Base-by-base conservation (phyloP, 2,888 invertebrate genomes). In the Heteropelma amictum region DNA sequence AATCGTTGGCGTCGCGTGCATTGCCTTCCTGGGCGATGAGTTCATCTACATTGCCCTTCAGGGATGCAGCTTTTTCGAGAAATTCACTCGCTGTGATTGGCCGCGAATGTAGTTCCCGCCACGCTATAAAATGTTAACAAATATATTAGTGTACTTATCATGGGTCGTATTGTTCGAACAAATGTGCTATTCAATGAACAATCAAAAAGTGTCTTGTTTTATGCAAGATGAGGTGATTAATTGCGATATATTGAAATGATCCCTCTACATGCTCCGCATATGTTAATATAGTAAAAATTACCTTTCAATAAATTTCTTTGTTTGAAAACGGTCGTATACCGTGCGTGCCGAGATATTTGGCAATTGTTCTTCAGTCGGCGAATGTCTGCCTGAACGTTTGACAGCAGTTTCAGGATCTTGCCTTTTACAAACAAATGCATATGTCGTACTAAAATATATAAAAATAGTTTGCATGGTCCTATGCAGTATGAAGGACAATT, bases 21-120 rank as follows among this genome's bases (percentile, higher is more conserved):
- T 40, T 10, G 8, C 2, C 7, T 17, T 56, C 58, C 23, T 10
- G 8, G 7, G 42, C 67, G 5, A 72, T 61, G 8, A 67, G 30
- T 0, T 35, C 3, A 1, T 47, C 42, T 3, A 70, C 63, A 10
- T 63, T 45, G 1, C 70, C 70, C 17, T 70, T 54, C 4, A 70
- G 12, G 1, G 61, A 28, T 7, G 72, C 67, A 3, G 72, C 72
- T 23, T 68, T 72, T 1, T 53, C 54, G 1, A 72, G 10, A 8
- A 72, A 72, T 14, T 68, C 72, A 1, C 17, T 8, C 5, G 60
- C 17, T 0, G 58, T 61, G 0, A 72, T 72, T 60, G 45, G 17
- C 1, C 30, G 38, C 19, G 38, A 45, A 14, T 68, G 54, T 6
- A 72, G 30, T 30, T 72, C 40, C 19, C 54, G 58, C 60, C 72